Evolutionary conservation across 2,113 vertebrate species (phyloP).

Genomic region (Anser cygnoides): DNA sequence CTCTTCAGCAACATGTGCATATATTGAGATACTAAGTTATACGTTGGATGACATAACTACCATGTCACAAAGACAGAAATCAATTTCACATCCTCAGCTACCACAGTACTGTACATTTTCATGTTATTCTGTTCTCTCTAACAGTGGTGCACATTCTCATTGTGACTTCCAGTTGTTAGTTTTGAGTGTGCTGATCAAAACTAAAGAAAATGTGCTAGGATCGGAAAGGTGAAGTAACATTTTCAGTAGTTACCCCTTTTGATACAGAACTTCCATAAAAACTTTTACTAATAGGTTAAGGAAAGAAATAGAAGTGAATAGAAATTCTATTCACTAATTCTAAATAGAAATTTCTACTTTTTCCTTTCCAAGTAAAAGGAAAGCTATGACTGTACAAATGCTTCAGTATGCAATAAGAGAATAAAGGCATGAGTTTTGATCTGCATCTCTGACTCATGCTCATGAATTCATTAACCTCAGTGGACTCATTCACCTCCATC

Average conservation of each 20-base stretch:
- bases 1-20: background rate
- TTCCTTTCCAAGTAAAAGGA: background rate
- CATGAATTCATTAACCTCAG: slow-evolving; percentile 30
- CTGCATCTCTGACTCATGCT: slow-evolving; percentile 35
- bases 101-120: background rate
- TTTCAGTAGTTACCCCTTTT: background rate
- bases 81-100: background rate
- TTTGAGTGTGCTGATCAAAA: background rate
- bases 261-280: background rate
- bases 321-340: no score
- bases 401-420: background rate
- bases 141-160: background rate
- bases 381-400: slow-evolving; percentile 21
- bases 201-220: background rate
- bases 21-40: background rate
- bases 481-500: slow-evolving; percentile 35
- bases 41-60: background rate
- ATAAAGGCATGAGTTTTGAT: slow-evolving; percentile 32
- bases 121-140: background rate
- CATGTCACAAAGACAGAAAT: background rate
- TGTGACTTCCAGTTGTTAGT: background rate
- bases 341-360: no score
- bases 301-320: background rate
- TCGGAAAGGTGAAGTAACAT: background rate
- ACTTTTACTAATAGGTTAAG: background rate